Conservation (phyloP, 2,113 vertebrate species). For the Sceloporus undulatus region DNA sequence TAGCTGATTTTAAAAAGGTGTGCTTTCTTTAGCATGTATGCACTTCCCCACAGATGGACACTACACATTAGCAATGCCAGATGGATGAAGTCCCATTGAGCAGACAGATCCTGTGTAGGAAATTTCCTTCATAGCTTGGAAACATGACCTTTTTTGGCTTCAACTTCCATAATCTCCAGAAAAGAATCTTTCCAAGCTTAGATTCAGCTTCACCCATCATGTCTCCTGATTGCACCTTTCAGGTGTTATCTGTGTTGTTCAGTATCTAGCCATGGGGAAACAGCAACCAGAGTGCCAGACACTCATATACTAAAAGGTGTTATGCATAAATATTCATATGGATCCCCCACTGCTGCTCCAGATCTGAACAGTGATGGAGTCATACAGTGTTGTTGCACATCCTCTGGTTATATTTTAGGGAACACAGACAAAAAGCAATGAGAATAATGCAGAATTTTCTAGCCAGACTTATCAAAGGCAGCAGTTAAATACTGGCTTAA, state of each 20-base stretch:
- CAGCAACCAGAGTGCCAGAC: neutral
- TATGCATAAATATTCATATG: neutral
- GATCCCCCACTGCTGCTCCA: neutral
- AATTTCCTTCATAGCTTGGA: too few relatives aligned
- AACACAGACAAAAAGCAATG: too few relatives aligned
- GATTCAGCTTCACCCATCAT: neutral
- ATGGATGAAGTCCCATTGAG: neutral
- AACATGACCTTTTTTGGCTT: too few relatives aligned
- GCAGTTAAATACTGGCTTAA: neutral
- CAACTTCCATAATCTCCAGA: too few relatives aligned
- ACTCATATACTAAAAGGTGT: neutral
- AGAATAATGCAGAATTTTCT: too few relatives aligned
- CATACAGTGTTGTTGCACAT: neutral
- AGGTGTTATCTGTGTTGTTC: neutral
- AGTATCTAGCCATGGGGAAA: neutral
- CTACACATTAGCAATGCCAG: neutral
- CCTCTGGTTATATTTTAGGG: neutral
- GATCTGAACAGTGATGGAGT: neutral
- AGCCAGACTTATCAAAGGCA: too few relatives aligned
- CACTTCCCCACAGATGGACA: neutral
- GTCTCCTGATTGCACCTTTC: neutral
- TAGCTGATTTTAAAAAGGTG: neutral
- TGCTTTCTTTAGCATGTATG: neutral
- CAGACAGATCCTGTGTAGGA: neutral
- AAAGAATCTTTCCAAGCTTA: too few relatives aligned